A percentile compares a stretch with the other conserved stretches of the same genome.
Conservation (phyloP, 2,888 invertebrate species). For the Nymphalis urticae region DNA sequence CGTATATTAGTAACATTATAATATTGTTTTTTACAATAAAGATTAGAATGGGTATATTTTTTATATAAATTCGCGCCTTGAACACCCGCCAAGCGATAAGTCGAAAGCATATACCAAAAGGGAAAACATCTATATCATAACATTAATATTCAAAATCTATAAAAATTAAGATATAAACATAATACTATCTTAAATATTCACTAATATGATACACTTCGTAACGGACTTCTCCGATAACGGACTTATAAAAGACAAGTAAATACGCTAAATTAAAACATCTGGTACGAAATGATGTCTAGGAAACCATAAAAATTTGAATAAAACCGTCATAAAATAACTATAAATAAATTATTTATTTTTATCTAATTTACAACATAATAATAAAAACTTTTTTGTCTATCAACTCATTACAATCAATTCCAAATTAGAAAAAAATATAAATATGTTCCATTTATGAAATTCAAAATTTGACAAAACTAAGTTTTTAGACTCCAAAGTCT, state of each 20-base stretch:
- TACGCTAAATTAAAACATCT: conserved; percentile 1
- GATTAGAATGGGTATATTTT: no score
- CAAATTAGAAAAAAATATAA: neutral
- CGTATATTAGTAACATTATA: no score
- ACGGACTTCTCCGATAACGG: neutral
- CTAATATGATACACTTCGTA: conserved; percentile 1
- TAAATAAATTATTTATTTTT: neutral
- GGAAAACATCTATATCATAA: no score
- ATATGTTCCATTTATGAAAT: no score
- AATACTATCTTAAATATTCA: neutral
- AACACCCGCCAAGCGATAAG: no score
- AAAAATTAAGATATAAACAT: neutral
- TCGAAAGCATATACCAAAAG: no score
- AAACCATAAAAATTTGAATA: conserved; percentile 9
- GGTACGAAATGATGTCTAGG: neutral
- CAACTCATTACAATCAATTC: neutral
- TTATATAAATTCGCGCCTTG: no score
- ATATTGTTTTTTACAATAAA: no score
- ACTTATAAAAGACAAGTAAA: conserved; percentile 2
- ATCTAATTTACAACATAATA: neutral
- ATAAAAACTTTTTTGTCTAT: neutral
- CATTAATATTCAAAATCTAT: conserved; percentile 1
- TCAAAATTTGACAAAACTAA: no score
- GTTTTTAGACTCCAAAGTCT: no score
- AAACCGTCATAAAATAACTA: conserved; percentile 8